Evolutionary conservation across 2,113 vertebrate species (phyloP), one percentile per base, ranked within the genome.

Genomic region (Anguilla rostrata): DNA sequence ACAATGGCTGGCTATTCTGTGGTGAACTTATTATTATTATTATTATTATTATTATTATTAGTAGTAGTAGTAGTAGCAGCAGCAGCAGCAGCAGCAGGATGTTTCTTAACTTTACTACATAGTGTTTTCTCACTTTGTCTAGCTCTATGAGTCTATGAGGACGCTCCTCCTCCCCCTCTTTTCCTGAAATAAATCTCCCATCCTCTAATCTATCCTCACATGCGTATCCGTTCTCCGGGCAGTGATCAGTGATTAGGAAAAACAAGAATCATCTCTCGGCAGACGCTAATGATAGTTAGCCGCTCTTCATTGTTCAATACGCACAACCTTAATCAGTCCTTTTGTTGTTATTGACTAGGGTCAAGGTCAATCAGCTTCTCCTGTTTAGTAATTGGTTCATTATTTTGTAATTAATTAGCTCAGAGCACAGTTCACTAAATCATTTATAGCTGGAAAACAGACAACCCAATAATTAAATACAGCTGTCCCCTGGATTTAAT

Each of bases 381-480:
- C 39, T 7, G 80, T 46, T 81, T 22, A 41, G 39, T 81, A 81
- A 81, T 41, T 81, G 80, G 39, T 81, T 81, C 41, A 46, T 81
- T 81, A 81, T 81, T 81, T 39, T 81, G 39, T 46, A 41, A 81
- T 43, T 26, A 81, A 81, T 81, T 81, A 43, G 41, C 80, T 81
- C 39, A 81, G 78, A 40, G 34, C 39, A 80, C 39, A 81, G 40
- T 81, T 39, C 80, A 81, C 80, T 46, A 46, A 26, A 81, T 41
- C 7, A 43, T 43, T 26, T 22, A 9, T 8, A 46, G 26, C 40
- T 41, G 41, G 8, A 81, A 81, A 43, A 81, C 41, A 81, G 40
- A 81, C 41, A 46, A 16, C 3, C 15, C 80, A 39, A 46, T 43
- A 81, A 75, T 75, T 7, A 66, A 66, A 66, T 22, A 66, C 49